Evolutionary conservation across 2,113 vertebrate species (phyloP), one percentile per base, ranked within the genome.

Genomic region (Rhombomys opimus): DNA sequence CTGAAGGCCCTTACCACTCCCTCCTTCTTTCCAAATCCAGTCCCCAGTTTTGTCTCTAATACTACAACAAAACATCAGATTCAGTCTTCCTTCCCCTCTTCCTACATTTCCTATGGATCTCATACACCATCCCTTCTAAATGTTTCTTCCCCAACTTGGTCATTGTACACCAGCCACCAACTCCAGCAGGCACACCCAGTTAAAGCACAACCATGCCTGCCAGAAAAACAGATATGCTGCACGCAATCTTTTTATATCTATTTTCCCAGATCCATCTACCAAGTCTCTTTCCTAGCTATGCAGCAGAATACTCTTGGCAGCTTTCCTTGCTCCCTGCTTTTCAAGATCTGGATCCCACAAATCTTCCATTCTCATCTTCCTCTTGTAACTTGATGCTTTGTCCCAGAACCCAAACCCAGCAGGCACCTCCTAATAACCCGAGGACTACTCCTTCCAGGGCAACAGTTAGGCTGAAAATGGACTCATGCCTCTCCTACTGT

Each of bases 241-340:
- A 35, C 54, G 46, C 7, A 52, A 0, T 1, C 7, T 9, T 52
- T 10, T 4, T 27, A 14, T 10, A 7, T 25, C 25, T 18, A 14
- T 52, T 78, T 30, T 23, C 3, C 8, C 12, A 78, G 1, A 52
- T 52, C 27, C 22, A 75, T 25, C 41, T 38, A 4, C 38, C 38
- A 23, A 52, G 27, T 52, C 30, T 52, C 23, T 78, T 32, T 8
- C 27, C 15, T 2, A 52, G 46, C 7, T 32, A 2, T 52, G 14
- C 14, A 52, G 50, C 50, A 54, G 76, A 78, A 78, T 17, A 32
- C 27, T 8, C 7, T 78, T 32, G 46, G 15, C 76, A 30, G 46
- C 17, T 14, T 77, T 52, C 27, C 46, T 9, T 78, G 76, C 15
- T 7, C 27, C 76, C 50, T 78, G 15, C 76, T 32, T 50, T 18